Evolutionary conservation across 2,888 invertebrate genomes (phyloP), one percentile per base, ranked within the genome.

Genomic region (Trissolcus japonicus): DNA sequence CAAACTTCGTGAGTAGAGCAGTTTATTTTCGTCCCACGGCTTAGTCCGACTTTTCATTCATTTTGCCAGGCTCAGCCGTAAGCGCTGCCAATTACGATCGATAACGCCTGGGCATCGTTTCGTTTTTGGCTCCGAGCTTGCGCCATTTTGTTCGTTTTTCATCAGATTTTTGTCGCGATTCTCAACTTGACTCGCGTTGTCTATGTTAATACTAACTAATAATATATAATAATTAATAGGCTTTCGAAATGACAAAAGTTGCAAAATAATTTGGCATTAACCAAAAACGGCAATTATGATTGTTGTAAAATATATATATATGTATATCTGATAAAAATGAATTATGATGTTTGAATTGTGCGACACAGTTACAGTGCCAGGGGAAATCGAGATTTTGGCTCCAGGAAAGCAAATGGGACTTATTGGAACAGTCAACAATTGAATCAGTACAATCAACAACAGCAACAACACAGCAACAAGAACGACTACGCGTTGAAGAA

Each of bases 351-450:
- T 35, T 35, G 9, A 35, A 35, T 9, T 9, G 2, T 35, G 7
- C 11, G 9, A 35, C 11, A 35, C 2, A 85, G 84, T 86, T 88
- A 83, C 80, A 88, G 89, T 80, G 83, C 86, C 79, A 86, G 87
- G 76, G 85, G 85, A 46, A 87, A 86, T 83, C 85, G 88, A 82
- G 87, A 89, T 55, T 85, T 85, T 83, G 83, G 83, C 77, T 86
- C 83, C 80, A 83, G 88, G 69, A 88, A 84, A 80, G 85, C 85
- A 55, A 82, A 82, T 72, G 88, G 87, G 43, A 87, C 86, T 25
- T 88, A 85, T 71, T 89, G 88, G 87, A 88, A 88, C 69, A 88
- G 85, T 67, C 87, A 87, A 41, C 87, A 87, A 72, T 84, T 84
- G 40, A 76, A 75, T 11, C 79, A 76, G 16, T 76, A 79, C 17